A percentile compares a stretch with the other conserved stretches of the same genome.
Evolutionary conservation across 1,140 invertebrate species (phyloP).

Genomic region (Lasaia peninsularis): DNA sequence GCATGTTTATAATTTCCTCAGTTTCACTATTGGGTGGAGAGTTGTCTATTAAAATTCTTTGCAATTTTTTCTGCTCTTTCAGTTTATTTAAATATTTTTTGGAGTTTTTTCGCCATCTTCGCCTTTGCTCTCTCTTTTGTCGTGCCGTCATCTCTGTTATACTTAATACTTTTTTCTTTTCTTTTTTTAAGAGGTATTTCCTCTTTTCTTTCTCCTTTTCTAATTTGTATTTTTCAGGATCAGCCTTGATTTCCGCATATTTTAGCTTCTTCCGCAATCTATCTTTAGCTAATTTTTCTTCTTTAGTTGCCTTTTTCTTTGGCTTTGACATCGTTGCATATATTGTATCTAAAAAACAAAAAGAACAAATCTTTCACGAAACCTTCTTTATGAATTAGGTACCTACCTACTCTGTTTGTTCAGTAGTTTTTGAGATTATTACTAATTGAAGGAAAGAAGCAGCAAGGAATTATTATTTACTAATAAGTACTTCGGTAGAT

Average conservation of each 20-base stretch:
- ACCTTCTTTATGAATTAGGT: not conserved
- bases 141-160: too few species aligned
- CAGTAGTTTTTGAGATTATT: too few species aligned
- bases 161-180: too few species aligned
- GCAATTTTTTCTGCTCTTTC: not conserved
- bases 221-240: slow-evolving; percentile 1
- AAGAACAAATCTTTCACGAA: not conserved
- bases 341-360: slow-evolving; percentile 3
- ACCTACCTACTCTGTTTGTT: too few species aligned
- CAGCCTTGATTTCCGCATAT: not conserved
- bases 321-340: not conserved
- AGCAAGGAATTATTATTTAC: too few species aligned
- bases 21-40: not conserved
- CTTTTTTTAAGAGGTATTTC: not conserved
- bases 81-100: too few species aligned
- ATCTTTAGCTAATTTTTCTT: slow-evolving; percentile 1
- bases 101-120: too few species aligned
- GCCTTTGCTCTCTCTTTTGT: too few species aligned
- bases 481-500: too few species aligned
- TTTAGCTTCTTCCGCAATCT: not conserved
- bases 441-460: too few species aligned
- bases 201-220: slow-evolving; percentile 1
- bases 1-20: not conserved
- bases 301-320: not conserved
- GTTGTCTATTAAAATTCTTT: not conserved